Conservation (phyloP, 2,113 vertebrate genomes). For the Notiomystis cincta region DNA sequence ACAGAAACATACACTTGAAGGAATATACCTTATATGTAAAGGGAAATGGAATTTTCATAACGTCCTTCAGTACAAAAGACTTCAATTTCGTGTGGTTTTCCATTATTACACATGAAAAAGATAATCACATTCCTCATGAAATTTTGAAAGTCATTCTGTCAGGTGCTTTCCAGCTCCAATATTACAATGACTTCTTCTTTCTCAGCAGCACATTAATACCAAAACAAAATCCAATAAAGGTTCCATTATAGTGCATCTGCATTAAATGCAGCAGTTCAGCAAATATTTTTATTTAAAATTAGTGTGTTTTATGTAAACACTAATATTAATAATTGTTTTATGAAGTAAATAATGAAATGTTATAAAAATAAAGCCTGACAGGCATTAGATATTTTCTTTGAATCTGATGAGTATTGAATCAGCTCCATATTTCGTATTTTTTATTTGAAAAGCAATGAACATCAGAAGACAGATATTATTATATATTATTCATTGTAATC, state of each 20-base stretch:
- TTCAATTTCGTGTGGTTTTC: neutral
- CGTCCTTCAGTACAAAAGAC: neutral
- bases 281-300: neutral
- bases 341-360: neutral
- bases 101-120: neutral
- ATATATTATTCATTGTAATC: neutral
- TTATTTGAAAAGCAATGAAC: neutral
- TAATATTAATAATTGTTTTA: neutral
- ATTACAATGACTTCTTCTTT: neutral
- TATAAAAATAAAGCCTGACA: neutral
- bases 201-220: neutral
- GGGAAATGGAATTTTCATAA: slow-evolving; percentile 35
- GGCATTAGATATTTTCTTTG: neutral
- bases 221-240: neutral
- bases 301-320: neutral
- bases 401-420: neutral
- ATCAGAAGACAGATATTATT: neutral
- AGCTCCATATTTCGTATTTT: neutral
- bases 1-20: neutral
- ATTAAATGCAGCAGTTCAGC: neutral
- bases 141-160: neutral
- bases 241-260: neutral
- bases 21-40: neutral
- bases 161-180: neutral
- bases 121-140: neutral